Evolutionary conservation across 2,888 invertebrate genomes (phyloP).

Genomic region (Rhagophthalmus giganteus): DNA sequence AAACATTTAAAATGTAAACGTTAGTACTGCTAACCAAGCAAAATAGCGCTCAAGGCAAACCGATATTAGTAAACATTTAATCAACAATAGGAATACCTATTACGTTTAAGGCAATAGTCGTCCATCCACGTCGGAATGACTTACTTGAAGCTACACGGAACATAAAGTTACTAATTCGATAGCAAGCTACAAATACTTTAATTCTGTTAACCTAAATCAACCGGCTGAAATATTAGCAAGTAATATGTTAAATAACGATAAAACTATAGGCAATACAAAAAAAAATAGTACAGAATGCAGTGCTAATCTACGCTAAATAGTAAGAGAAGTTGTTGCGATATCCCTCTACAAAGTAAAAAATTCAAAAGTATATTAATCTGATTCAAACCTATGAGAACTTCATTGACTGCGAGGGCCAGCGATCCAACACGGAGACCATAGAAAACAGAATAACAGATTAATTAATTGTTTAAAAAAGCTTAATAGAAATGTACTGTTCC

Average conservation of each 20-base stretch:
- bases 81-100: background rate
- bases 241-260: too few relatives aligned
- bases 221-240: too few relatives aligned
- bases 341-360: conserved; percentile 31
- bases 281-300: conserved; percentile 1
- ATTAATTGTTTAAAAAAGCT: conserved; percentile 24
- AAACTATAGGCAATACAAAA: too few relatives aligned
- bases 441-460: conserved; percentile 36
- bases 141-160: background rate
- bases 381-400: conserved; percentile 57
- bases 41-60: background rate
- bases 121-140: background rate
- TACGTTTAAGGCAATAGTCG: background rate
- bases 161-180: background rate
- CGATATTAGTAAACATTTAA: background rate
- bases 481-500: too few relatives aligned
- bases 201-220: too few relatives aligned
- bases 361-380: conserved; percentile 37
- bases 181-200: too few relatives aligned
- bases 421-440: conserved; percentile 50
- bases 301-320: conserved; percentile 18
- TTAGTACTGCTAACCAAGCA: background rate
- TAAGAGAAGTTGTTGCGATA: conserved; percentile 18
- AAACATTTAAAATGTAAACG: background rate
- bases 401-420: conserved; percentile 52